Base-by-base conservation (phyloP, 1,140 invertebrate species). In the Pissodes strobi region DNA sequence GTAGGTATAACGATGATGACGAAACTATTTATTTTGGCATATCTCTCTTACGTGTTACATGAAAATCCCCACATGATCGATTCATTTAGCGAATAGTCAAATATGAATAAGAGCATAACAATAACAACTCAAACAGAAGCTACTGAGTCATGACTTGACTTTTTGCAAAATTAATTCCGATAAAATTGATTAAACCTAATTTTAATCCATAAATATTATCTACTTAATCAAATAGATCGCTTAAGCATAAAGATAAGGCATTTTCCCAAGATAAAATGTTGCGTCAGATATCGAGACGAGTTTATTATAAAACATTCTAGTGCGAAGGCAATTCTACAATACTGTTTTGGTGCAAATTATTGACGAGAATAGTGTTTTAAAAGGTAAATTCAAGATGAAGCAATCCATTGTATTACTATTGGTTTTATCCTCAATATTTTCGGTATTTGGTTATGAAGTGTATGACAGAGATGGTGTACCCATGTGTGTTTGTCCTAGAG, bases 401-500 rank as follows among this genome's bases (percentile, higher is more conserved):
- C 13, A 17, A 51, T n/a, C 13, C 8, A n/a, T 51, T 13, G 13
- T 27, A 8, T 3, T 51, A 25, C 4, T 13, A 15, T 25, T 51
- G 18, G 6, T 51, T 3, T 3, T 15, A 27, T 9, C 23, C 0
- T 27, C 17, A 13, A 10, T 53, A 1, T 21, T 37, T 8, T 37
- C 51, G 19, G 19, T 22, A 17, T 56, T 15, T 22, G 23, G 6
- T 22, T 1, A 6, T 48, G 46, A 61, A 2, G 21, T 5, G 1
- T 18, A 46, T 2, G 17, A 10, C 25, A 48, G 18, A 21, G 25
- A 62, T n/a, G 53, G 25, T n/a, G 38, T 37, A 9, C 56, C 59
- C 59, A 15, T 41, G 5, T 82, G 81, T 56, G 60, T 78, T 1
- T 82, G 81, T 66, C 59, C 71, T 3, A 74, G 74, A 59, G 72